These are phyloP conservation scores for Nephrotoma guestfalica DNA, from an alignment of 2,888 invertebrate genomes.

Conservation along the genomic window DNA sequence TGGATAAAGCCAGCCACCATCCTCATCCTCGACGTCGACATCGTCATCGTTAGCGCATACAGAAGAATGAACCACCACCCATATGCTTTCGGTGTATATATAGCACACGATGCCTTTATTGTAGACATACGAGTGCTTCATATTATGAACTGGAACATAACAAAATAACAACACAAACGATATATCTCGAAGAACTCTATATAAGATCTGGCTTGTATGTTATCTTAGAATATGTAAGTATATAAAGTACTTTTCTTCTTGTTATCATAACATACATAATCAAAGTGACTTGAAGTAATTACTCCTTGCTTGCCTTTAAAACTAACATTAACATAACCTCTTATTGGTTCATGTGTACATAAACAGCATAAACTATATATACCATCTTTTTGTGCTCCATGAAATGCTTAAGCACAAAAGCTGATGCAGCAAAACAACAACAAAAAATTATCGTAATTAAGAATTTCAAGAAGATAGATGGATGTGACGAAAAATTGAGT, in stretches of 20 bases:
- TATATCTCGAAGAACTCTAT: background rate
- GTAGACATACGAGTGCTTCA: background rate
- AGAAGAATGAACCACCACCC: background rate
- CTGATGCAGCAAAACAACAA: background rate
- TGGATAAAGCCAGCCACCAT: background rate
- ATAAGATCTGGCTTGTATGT: background rate
- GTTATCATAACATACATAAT: background rate
- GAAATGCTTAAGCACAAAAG: background rate
- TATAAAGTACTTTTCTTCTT: background rate
- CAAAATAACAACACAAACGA: background rate
- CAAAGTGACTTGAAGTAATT: background rate
- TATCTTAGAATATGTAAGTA: background rate
- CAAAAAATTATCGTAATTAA: background rate
- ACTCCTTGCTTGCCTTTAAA: background rate
- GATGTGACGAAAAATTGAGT: background rate
- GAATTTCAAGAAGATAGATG: background rate
- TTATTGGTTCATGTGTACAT: background rate
- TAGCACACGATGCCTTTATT: background rate
- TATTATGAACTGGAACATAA: background rate
- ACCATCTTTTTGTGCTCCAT: background rate
- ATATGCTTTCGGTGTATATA: background rate
- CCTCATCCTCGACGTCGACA: background rate
- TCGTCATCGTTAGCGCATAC: background rate
- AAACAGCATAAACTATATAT: background rate
- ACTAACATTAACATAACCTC: background rate